Evolutionary conservation across 2,113 vertebrate genomes (phyloP).

Genomic region (Sturnira hondurensis): DNA sequence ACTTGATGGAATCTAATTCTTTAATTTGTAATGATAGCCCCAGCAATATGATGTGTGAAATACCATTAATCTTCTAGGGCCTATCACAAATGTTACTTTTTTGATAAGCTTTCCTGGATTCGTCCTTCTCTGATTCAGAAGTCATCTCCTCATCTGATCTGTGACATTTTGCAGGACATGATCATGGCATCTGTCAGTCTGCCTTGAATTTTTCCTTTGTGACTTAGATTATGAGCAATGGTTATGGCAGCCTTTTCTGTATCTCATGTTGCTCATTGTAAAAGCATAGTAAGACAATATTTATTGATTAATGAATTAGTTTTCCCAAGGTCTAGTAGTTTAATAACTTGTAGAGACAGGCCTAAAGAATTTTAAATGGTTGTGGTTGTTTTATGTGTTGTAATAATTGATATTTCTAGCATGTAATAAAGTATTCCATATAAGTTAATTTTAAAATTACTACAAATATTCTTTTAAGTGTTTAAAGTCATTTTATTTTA

Average conservation of each 20-base stretch:
- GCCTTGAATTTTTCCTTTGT: slow-evolving; percentile 19
- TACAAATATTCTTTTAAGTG: slow-evolving; percentile 1
- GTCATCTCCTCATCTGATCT: background rate
- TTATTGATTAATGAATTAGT: slow-evolving; percentile 32
- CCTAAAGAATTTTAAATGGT: slow-evolving; percentile 11
- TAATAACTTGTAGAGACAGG: slow-evolving; percentile 4
- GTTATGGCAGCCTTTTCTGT: slow-evolving; percentile 13
- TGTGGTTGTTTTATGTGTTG: slow-evolving; percentile 45
- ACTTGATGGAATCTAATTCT: background rate
- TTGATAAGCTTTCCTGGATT: background rate
- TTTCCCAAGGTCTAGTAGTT: slow-evolving; percentile 15
- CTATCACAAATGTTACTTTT: slow-evolving; percentile 8
- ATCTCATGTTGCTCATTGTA: background rate
- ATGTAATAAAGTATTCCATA: background rate
- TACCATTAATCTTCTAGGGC: background rate
- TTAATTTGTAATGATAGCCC: background rate
- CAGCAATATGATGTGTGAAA: slow-evolving; percentile 1
- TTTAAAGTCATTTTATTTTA: slow-evolving; percentile 32
- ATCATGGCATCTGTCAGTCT: background rate
- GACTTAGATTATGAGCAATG: slow-evolving; percentile 35
- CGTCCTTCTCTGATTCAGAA: background rate
- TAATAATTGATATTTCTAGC: slow-evolving; percentile 33
- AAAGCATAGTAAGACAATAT: background rate
- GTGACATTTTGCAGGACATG: background rate
- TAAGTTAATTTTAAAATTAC: slow-evolving; percentile 30